A percentile compares a stretch with the other conserved stretches of the same genome.
phyloP scores from a whole-genome alignment of 2,113 vertebrate genomes.

The Delphinapterus leucas region DNA sequence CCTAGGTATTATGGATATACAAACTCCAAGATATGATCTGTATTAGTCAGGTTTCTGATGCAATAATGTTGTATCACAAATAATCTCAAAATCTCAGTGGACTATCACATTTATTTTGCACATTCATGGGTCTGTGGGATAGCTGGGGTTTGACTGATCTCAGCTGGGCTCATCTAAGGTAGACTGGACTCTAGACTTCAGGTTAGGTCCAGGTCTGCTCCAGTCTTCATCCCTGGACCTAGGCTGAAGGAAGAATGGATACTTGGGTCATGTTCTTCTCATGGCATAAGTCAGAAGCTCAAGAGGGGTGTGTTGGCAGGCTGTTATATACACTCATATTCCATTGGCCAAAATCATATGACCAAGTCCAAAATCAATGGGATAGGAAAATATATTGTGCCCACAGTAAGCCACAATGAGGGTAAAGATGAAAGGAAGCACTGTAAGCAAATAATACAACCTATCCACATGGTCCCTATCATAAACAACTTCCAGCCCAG shows the following conservation, averaged over 20 bases:
- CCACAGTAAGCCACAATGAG: neutral
- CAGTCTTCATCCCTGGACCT: neutral
- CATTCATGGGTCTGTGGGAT: neutral
- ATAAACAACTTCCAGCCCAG: neutral
- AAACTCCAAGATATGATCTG: neutral
- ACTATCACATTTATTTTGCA: neutral
- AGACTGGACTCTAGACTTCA: neutral
- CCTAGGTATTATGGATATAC: neutral
- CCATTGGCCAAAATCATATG: neutral
- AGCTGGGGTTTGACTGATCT: neutral
- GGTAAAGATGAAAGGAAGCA: neutral
- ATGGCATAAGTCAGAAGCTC: neutral
- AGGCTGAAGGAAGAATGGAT: neutral
- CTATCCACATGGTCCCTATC: neutral
- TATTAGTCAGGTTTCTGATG: neutral
- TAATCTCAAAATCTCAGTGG: neutral
- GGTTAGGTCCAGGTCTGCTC: neutral
- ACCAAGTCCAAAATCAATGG: neutral
- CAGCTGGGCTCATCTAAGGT: neutral
- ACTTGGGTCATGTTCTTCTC: neutral
- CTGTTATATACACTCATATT: neutral
- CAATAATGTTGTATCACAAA: neutral
- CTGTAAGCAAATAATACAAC: neutral
- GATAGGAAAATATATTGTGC: neutral
- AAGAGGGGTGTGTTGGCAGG: neutral